A percentile compares a stretch with the other conserved stretches of the same genome.
phyloP scores from a whole-genome alignment of 1,140 invertebrate species.

The Coenobita brevimanus region DNA sequence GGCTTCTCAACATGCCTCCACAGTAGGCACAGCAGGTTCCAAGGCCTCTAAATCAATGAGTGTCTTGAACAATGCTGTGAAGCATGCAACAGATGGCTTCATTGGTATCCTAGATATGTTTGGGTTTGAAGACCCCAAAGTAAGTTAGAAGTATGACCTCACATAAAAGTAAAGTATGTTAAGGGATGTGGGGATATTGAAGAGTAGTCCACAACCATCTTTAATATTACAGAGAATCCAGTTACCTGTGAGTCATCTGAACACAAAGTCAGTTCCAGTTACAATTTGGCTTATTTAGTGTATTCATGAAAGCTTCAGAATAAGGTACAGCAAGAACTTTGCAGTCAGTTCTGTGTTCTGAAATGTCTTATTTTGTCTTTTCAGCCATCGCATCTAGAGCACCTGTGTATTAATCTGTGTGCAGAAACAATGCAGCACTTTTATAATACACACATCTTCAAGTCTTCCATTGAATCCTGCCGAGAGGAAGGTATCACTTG shows the following conservation, averaged over 20 bases:
- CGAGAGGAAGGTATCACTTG: constrained; percentile 93
- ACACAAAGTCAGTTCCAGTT: no score
- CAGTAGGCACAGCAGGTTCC: constrained; percentile 87
- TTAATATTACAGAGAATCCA: no score
- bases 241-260: no score
- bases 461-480: constrained; percentile 94
- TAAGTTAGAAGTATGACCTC: constrained; percentile 70
- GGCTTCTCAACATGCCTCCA: constrained; percentile 90
- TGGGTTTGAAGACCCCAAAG: constrained; percentile 92
- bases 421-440: constrained; percentile 98
- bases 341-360: no score
- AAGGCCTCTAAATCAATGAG: constrained; percentile 87
- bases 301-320: no score
- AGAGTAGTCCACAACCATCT: no score
- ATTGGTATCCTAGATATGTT: constrained; percentile 97
- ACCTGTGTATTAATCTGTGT: constrained; percentile 95
- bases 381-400: constrained; percentile 89
- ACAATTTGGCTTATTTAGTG: no score
- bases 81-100: constrained; percentile 95
- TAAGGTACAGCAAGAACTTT: no score
- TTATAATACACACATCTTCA: constrained; percentile 97
- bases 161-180: no score
- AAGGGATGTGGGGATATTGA: no score
- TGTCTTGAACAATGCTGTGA: constrained; percentile 90
- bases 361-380: constrained; percentile 53